These are phyloP conservation scores for Myotis yumanensis DNA, from an alignment of 2,113 vertebrate genomes.

Conservation along the genomic window DNA sequence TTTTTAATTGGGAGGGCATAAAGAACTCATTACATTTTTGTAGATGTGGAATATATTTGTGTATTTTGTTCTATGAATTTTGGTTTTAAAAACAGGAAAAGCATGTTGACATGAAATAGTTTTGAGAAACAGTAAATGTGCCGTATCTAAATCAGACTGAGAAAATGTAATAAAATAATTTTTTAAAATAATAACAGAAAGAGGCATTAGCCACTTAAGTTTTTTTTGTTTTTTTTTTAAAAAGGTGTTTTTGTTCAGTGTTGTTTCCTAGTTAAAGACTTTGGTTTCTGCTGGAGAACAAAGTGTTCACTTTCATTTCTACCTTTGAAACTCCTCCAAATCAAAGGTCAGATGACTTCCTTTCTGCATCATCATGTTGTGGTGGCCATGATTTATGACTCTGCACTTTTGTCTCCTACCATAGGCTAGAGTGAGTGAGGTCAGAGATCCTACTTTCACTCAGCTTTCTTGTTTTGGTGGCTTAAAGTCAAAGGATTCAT, in stretches of 20 bases:
- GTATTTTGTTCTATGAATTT: background rate
- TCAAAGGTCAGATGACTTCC: slow-evolving; percentile 52
- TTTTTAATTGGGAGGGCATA: background rate
- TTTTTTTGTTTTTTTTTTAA: no score
- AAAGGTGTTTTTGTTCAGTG: background rate
- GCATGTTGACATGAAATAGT: background rate
- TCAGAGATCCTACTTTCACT: slow-evolving; percentile 66
- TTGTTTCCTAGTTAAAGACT: slow-evolving; percentile 47
- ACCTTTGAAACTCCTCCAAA: slow-evolving; percentile 52
- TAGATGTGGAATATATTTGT: background rate
- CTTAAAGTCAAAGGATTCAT: slow-evolving; percentile 68
- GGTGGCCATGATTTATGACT: slow-evolving; percentile 46
- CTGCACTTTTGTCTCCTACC: slow-evolving; percentile 34
- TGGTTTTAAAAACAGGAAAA: background rate
- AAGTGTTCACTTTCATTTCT: slow-evolving; percentile 1
- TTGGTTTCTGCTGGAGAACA: slow-evolving; percentile 23
- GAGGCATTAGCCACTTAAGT: background rate
- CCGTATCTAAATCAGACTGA: background rate
- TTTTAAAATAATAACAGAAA: background rate
- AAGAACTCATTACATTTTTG: slow-evolving; percentile 14
- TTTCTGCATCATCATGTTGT: background rate
- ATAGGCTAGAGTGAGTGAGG: slow-evolving; percentile 59
- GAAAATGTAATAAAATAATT: slow-evolving; percentile 29
- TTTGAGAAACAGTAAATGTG: background rate
- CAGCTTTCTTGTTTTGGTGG: slow-evolving; percentile 64